Evolutionary conservation across 2,113 vertebrate genomes (phyloP).

Genomic region (Odocoileus hemionus): DNA sequence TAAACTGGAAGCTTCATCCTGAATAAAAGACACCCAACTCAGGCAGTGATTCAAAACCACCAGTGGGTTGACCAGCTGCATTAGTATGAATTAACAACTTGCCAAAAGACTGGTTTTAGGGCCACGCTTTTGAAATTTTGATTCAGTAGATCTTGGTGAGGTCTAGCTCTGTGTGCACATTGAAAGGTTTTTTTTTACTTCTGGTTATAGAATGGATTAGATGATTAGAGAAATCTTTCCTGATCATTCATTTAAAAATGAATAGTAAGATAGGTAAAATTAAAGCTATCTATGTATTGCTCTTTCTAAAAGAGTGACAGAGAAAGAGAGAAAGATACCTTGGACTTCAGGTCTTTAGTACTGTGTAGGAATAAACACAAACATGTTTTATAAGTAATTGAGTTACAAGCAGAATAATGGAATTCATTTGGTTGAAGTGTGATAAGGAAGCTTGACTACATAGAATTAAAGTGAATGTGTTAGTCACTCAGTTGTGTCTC

Average conservation of each 20-base stretch:
- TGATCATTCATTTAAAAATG: not conserved
- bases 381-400: not conserved
- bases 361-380: not conserved
- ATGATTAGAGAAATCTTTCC: not conserved
- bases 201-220: not conserved
- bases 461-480: not conserved
- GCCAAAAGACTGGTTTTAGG: not conserved
- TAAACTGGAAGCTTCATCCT: not conserved
- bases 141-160: not conserved
- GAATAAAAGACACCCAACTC: not conserved
- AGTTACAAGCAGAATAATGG: not conserved
- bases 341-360: not conserved
- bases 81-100: not conserved
- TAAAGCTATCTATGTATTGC: not conserved
- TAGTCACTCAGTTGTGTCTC: not conserved
- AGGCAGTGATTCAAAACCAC: not conserved
- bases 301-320: not conserved
- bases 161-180: not conserved
- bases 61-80: not conserved
- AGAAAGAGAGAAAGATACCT: not conserved
- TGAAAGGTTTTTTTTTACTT: not conserved
- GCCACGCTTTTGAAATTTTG: not conserved
- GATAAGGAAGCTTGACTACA: not conserved
- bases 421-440: not conserved
- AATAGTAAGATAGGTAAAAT: not conserved